A percentile compares a stretch with the other conserved stretches of the same genome.
Evolutionary conservation across 2,888 invertebrate species (phyloP).

Genomic region (Tromatobia lineatoria): DNA sequence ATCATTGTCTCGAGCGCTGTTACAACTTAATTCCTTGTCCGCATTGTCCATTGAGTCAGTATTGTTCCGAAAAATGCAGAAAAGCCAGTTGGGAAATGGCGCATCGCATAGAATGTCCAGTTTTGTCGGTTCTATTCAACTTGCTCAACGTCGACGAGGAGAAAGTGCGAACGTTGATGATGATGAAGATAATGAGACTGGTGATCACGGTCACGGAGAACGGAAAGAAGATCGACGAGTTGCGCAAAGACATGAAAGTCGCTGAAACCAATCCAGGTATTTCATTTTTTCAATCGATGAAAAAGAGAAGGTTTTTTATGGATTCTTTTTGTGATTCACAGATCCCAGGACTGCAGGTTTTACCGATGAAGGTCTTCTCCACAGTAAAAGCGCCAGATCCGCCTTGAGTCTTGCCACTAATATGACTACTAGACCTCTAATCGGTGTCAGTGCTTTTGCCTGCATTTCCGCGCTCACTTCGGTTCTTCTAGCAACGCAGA

Average conservation of each 20-base stretch:
- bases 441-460: constrained; percentile 82
- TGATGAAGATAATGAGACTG: constrained; percentile 82
- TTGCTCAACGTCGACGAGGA: constrained; percentile 81
- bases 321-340: constrained; percentile 57
- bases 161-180: constrained; percentile 81
- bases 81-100: constrained; percentile 78
- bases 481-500: constrained; percentile 81
- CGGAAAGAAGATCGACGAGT: constrained; percentile 77
- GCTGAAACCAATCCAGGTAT: constrained; percentile 82
- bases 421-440: constrained; percentile 79
- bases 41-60: constrained; percentile 81
- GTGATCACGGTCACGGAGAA: constrained; percentile 79
- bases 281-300: not conserved
- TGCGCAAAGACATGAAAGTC: constrained; percentile 78
- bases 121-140: constrained; percentile 78
- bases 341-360: constrained; percentile 84
- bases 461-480: constrained; percentile 82
- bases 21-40: constrained; percentile 82
- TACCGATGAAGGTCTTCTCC: constrained; percentile 78
- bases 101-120: constrained; percentile 80
- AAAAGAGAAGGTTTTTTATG: not conserved
- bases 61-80: constrained; percentile 82
- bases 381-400: constrained; percentile 77
- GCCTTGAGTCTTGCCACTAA: constrained; percentile 83
- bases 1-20: constrained; percentile 81